phyloP scores from a whole-genome alignment of 2,888 invertebrate species.

The Bhutanitis thaidina region DNA sequence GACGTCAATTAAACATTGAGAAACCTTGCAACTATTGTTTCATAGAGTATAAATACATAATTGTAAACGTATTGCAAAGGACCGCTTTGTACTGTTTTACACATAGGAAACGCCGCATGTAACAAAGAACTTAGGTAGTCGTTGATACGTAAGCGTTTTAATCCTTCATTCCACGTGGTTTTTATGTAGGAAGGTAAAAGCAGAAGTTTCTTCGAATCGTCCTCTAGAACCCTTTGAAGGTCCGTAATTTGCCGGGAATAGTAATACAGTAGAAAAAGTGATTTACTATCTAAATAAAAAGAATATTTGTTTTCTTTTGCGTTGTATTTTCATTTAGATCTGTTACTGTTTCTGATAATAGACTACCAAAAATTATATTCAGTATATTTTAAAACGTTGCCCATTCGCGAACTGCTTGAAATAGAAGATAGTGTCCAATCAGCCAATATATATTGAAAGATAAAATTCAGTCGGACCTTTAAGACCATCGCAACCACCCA shows the following conservation, averaged over 20 bases:
- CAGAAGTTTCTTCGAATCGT: slow-evolving; percentile 9
- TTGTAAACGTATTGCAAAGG: neutral
- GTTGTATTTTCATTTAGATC: neutral
- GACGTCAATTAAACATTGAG: too few relatives aligned
- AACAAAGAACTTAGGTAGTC: slow-evolving; percentile 1
- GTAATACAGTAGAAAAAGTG: neutral
- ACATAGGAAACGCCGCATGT: neutral
- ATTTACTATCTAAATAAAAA: neutral
- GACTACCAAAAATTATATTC: too few relatives aligned
- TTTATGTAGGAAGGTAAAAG: neutral
- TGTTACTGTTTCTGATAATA: too few relatives aligned
- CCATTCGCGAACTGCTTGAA: too few relatives aligned
- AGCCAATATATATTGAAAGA: too few relatives aligned
- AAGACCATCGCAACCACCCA: too few relatives aligned
- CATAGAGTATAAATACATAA: neutral
- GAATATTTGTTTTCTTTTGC: neutral
- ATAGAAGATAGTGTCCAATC: too few relatives aligned
- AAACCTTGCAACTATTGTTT: neutral
- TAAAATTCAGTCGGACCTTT: too few relatives aligned
- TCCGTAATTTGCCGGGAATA: neutral
- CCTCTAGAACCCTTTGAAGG: neutral
- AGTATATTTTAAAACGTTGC: too few relatives aligned
- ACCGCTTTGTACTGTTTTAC: neutral
- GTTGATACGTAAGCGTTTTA: neutral
- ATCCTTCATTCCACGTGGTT: neutral